These are phyloP conservation scores for Nematolebias whitei DNA, from an alignment of 2,113 vertebrate species.

Conservation along the genomic window DNA sequence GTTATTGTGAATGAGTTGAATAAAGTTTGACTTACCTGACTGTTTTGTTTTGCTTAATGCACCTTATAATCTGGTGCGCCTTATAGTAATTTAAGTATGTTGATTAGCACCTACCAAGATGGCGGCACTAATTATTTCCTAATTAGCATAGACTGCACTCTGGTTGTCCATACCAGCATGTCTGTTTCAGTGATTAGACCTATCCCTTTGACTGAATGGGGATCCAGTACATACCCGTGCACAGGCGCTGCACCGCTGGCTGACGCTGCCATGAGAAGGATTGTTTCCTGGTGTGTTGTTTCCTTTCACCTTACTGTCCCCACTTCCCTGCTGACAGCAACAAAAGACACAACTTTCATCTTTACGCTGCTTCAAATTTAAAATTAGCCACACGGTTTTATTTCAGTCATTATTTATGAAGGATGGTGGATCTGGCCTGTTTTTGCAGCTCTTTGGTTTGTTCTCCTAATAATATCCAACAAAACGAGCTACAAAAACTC, in stretches of 20 bases:
- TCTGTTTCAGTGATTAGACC: no score
- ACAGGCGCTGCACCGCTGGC: slow-evolving; percentile 79
- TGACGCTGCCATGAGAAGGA: slow-evolving; percentile 69
- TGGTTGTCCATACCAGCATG: no score
- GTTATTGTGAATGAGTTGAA: no score
- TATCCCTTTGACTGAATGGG: slow-evolving; percentile 1
- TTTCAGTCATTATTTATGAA: slow-evolving; percentile 13
- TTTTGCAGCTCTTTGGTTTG: slow-evolving; percentile 1
- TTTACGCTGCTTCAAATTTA: background rate
- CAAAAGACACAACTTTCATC: slow-evolving; percentile 21
- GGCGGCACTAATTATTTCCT: no score
- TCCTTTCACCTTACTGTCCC: slow-evolving; percentile 78
- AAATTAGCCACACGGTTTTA: slow-evolving; percentile 15
- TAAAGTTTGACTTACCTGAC: no score
- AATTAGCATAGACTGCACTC: no score
- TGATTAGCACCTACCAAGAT: no score
- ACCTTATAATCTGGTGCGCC: no score
- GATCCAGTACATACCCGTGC: slow-evolving; percentile 70
- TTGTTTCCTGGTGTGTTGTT: slow-evolving; percentile 68
- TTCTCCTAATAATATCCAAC: slow-evolving; percentile 2
- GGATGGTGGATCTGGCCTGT: slow-evolving; percentile 11
- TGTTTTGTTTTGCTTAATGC: no score
- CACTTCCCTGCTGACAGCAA: slow-evolving; percentile 63
- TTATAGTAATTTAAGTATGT: no score
- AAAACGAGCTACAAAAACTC: slow-evolving; percentile 27